Conservation (phyloP, 92 coral and sea anemone species). For the Ricordea florida region DNA sequence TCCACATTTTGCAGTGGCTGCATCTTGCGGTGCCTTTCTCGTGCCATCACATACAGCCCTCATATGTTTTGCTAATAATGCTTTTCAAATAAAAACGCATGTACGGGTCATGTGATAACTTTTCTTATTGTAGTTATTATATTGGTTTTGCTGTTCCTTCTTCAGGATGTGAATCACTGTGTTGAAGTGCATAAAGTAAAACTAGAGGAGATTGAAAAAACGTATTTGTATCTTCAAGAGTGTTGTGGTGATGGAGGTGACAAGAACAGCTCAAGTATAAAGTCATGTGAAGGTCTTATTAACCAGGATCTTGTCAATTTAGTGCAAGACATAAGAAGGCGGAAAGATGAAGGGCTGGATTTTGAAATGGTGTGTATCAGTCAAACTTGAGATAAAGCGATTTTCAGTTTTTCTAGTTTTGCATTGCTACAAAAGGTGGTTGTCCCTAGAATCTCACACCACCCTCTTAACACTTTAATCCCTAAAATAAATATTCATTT, state of each 20-base stretch:
- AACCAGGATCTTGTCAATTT: constrained; percentile 58
- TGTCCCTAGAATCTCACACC: no score
- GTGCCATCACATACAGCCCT: no score
- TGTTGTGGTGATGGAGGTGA: background rate
- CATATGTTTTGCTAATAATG: no score
- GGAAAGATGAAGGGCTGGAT: constrained; percentile 53
- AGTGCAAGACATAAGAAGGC: constrained; percentile 34
- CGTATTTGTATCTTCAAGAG: constrained; percentile 20
- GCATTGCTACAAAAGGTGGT: no score
- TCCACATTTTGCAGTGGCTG: no score
- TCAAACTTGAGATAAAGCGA: no score
- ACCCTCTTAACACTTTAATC: no score
- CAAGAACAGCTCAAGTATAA: background rate
- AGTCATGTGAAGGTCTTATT: background rate
- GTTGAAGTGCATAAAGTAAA: constrained; percentile 21
- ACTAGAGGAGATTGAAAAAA: constrained; percentile 53
- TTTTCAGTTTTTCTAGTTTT: background rate
- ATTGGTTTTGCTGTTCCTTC: background rate
- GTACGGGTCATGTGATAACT: background rate
- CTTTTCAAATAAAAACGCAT: no score
- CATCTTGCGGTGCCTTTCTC: no score
- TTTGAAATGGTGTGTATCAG: constrained; percentile 71
- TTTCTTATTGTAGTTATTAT: background rate
- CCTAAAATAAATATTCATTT: no score
- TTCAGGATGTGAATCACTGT: constrained; percentile 55